phyloP scores from a whole-genome alignment of 2,888 invertebrate genomes.

The Candidula unifasciata region DNA sequence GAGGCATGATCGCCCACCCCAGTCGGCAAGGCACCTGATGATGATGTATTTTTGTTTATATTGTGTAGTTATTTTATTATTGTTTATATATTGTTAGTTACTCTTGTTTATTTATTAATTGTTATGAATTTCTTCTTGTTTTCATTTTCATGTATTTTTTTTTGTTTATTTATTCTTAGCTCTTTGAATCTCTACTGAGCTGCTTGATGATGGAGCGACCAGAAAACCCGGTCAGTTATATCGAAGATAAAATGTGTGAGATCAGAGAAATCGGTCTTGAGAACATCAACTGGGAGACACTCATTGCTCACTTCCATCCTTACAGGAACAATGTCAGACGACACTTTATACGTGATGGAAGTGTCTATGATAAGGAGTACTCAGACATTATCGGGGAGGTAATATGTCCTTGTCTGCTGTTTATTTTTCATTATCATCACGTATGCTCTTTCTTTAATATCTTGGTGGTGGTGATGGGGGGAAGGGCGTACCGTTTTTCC shows the following conservation, averaged over 20 bases:
- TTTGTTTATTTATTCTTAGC: slow-evolving; percentile 45
- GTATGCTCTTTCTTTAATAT: background rate
- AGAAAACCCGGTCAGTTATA: slow-evolving; percentile 72
- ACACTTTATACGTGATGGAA: slow-evolving; percentile 67
- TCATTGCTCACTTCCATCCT: slow-evolving; percentile 74
- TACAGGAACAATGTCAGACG: slow-evolving; percentile 68
- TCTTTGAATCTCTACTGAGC: slow-evolving; percentile 75
- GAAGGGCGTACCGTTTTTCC: too few species aligned
- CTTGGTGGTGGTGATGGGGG: too few species aligned
- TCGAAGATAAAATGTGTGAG: slow-evolving; percentile 72
- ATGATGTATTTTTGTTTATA: too few species aligned
- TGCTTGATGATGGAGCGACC: slow-evolving; percentile 75
- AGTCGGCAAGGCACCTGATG: too few species aligned
- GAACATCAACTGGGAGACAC: slow-evolving; percentile 76
- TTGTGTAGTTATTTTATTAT: background rate
- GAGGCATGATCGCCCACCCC: too few species aligned
- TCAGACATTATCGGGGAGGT: slow-evolving; percentile 57
- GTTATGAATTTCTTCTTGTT: too few species aligned
- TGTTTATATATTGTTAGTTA: too few species aligned
- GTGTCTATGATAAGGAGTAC: slow-evolving; percentile 68
- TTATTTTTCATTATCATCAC: background rate
- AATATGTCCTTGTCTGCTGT: background rate
- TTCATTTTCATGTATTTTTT: background rate
- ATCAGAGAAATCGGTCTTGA: slow-evolving; percentile 72
- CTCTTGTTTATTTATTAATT: background rate